A percentile compares a stretch with the other conserved stretches of the same genome.
These are phyloP conservation scores for Anthonomus grandis DNA, from an alignment of 1,140 invertebrate species.

Conservation along the genomic window DNA sequence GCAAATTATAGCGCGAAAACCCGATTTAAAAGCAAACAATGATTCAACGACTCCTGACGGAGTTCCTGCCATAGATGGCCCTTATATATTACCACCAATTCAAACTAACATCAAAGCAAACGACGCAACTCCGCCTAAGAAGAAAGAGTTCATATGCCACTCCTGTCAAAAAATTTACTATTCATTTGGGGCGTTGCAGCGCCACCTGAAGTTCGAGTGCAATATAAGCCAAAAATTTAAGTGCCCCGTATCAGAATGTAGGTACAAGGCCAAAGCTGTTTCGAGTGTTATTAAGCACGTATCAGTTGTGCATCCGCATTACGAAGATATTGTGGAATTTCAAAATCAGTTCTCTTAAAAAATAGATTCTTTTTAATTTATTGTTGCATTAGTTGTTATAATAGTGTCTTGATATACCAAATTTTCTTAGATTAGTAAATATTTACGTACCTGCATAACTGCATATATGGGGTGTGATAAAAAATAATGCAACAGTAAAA, in stretches of 20 bases:
- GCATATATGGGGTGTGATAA: too few species aligned
- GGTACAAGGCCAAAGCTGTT: conserved; percentile 16
- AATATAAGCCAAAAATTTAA: conserved; percentile 54
- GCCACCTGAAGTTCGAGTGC: conserved; percentile 54
- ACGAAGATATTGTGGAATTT: conserved; percentile 12
- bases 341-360: conserved; percentile 17
- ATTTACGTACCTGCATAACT: too few species aligned
- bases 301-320: conserved; percentile 22
- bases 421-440: too few species aligned
- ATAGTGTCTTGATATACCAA: too few species aligned
- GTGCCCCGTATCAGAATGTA: conserved; percentile 37
- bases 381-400: too few species aligned
- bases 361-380: background rate
- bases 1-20: too few species aligned
- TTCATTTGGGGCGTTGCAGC: conserved; percentile 48
- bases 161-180: conserved; percentile 32
- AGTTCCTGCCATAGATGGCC: background rate
- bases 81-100: too few species aligned
- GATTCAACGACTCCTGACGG: too few species aligned
- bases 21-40: too few species aligned
- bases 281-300: conserved; percentile 22
- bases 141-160: conserved; percentile 19
- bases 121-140: background rate
- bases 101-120: background rate
- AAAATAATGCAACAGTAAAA: too few species aligned